Percentiles rank a stretch among this genome's conserved stretches.
Conservation (phyloP, 2,888 invertebrate species). For the Metacarcinus magister region DNA sequence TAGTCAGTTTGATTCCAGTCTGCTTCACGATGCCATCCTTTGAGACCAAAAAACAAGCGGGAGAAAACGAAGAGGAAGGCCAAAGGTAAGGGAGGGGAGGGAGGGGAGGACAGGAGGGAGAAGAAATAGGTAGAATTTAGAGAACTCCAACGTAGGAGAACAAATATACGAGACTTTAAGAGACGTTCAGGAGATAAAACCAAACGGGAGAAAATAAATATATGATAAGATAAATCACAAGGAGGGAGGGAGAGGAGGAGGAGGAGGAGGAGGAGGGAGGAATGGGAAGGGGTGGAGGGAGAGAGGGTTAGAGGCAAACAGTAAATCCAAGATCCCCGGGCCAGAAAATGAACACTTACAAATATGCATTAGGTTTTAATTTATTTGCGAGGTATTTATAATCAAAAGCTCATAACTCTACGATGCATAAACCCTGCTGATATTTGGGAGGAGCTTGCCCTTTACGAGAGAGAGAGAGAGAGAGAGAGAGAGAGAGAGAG, state of each 20-base stretch:
- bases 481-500: slow-evolving; percentile 28
- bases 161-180: neutral
- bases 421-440: neutral
- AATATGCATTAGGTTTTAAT: slow-evolving; percentile 40
- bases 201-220: neutral
- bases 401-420: neutral
- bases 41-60: neutral
- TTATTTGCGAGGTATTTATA: slow-evolving; percentile 31
- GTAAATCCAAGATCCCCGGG: slow-evolving; percentile 10
- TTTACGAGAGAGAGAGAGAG: neutral
- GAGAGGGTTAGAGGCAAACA: neutral
- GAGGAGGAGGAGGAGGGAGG: neutral
- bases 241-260: neutral
- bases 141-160: neutral
- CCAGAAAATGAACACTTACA: slow-evolving; percentile 45
- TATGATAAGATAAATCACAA: neutral
- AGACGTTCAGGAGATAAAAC: neutral
- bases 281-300: neutral
- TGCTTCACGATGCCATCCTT: neutral
- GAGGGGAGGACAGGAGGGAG: neutral
- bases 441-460: neutral
- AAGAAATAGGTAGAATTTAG: neutral
- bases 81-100: neutral
- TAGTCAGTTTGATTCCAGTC: neutral
- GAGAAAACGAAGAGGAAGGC: neutral